A percentile compares a stretch with the other conserved stretches of the same genome.
Evolutionary conservation across 2,797 vertebrate genomes (phyloP).

Genomic region (Protonibea diacanthus): DNA sequence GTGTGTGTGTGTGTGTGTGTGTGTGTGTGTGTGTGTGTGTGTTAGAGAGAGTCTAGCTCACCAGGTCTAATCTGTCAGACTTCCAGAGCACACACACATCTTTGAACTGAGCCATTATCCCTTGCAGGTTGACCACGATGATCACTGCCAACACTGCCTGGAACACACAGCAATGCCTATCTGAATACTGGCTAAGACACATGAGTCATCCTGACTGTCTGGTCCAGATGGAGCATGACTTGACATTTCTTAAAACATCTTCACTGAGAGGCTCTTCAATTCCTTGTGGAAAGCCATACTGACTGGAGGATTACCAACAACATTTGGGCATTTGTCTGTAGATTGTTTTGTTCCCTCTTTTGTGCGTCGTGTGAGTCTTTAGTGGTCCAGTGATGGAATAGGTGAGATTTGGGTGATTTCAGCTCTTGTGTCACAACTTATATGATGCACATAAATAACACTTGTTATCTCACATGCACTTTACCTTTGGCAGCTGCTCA

Average conservation of each 20-base stretch:
- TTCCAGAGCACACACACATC: constrained; percentile 90
- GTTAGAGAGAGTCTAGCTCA: constrained; percentile 54
- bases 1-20: constrained; percentile 10
- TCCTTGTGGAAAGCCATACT: not conserved
- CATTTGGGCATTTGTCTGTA: not conserved
- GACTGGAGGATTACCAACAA: too few species aligned
- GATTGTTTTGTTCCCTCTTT: not conserved
- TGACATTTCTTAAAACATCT: constrained; percentile 40
- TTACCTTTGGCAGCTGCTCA: constrained; percentile 90
- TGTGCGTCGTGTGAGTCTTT: not conserved
- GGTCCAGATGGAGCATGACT: constrained; percentile 32
- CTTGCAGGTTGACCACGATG: constrained; percentile 92
- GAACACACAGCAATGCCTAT: constrained; percentile 48
- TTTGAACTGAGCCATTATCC: constrained; percentile 90
- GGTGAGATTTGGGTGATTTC: not conserved
- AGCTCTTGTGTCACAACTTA: not conserved
- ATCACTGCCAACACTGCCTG: constrained; percentile 91
- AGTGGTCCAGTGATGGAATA: not conserved
- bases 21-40: constrained; percentile 13
- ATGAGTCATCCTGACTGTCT: constrained; percentile 41
- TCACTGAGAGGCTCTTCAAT: not conserved
- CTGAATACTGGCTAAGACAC: constrained; percentile 1
- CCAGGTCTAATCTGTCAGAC: constrained; percentile 91
- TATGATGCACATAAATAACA: not conserved
- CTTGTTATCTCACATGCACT: not conserved